Evolutionary conservation across 1,140 invertebrate genomes (phyloP).

Genomic region (Ips typographus): DNA sequence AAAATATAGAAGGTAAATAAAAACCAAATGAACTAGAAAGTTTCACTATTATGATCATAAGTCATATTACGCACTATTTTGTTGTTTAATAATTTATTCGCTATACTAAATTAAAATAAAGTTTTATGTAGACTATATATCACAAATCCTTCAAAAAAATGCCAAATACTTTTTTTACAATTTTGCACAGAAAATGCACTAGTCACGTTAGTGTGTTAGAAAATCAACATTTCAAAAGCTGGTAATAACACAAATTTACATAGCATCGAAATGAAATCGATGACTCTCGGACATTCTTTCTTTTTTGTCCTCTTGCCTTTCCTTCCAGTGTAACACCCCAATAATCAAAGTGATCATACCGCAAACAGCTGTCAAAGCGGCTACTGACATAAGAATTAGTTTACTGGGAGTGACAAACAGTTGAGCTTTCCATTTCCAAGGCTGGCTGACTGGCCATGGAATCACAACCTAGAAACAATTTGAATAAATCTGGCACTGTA

Average conservation of each 20-base stretch:
- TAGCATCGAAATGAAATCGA: conserved; percentile 80
- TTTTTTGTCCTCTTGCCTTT: conserved; percentile 86
- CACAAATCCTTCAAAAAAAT: no score
- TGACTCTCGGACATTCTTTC: conserved; percentile 87
- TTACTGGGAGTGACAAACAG: conserved; percentile 96
- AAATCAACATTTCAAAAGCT: no score
- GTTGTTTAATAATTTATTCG: no score
- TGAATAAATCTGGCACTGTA: background rate
- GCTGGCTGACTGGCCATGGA: conserved; percentile 77
- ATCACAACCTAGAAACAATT: conserved; percentile 68
- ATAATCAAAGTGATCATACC: conserved; percentile 84
- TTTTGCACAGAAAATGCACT: no score
- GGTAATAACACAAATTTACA: conserved; percentile 53
- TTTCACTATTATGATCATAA: no score
- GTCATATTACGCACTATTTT: no score
- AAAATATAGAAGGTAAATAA: background rate
- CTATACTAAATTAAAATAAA: no score
- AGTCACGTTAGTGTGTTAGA: no score
- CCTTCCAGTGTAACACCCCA: conserved; percentile 87
- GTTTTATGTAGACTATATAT: no score
- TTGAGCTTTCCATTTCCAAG: conserved; percentile 85
- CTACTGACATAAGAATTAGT: conserved; percentile 87
- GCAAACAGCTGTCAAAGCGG: conserved; percentile 85
- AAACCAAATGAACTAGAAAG: background rate
- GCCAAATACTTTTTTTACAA: no score